phyloP scores from a whole-genome alignment of 2,888 invertebrate genomes.

The Rotaria sp. region DNA sequence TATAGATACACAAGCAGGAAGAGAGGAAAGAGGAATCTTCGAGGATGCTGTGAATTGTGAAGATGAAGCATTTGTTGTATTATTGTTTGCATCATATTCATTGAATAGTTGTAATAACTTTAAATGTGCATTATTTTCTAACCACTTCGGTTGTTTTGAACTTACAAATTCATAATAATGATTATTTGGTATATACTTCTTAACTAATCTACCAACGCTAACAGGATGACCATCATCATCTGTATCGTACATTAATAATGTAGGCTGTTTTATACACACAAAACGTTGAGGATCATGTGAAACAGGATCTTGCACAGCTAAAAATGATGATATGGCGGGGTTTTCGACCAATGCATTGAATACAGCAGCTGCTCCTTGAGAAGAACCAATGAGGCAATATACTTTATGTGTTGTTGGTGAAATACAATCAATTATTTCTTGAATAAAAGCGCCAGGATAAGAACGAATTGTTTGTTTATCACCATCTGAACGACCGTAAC shows the following conservation, averaged over 20 bases:
- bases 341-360: constrained; percentile 26
- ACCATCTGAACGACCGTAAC: constrained; percentile 23
- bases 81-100: background rate
- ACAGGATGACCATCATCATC: constrained; percentile 27
- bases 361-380: constrained; percentile 25
- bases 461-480: constrained; percentile 25
- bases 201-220: constrained; percentile 22
- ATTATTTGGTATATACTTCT: constrained; percentile 18
- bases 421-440: constrained; percentile 23
- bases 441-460: constrained; percentile 14
- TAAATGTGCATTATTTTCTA: constrained; percentile 16
- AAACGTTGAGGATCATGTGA: constrained; percentile 27
- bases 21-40: background rate
- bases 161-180: constrained; percentile 17
- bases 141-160: background rate
- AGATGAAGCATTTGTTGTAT: too few species aligned
- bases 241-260: constrained; percentile 12
- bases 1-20: constrained; percentile 6
- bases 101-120: constrained; percentile 17
- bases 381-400: constrained; percentile 23
- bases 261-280: constrained; percentile 18
- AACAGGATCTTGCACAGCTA: constrained; percentile 21
- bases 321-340: background rate
- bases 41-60: background rate
- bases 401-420: constrained; percentile 21